A percentile compares a stretch with the other conserved stretches of the same genome.
phyloP scores from a whole-genome alignment of 2,797 vertebrate genomes.

The Hemibagrus guttatus region DNA sequence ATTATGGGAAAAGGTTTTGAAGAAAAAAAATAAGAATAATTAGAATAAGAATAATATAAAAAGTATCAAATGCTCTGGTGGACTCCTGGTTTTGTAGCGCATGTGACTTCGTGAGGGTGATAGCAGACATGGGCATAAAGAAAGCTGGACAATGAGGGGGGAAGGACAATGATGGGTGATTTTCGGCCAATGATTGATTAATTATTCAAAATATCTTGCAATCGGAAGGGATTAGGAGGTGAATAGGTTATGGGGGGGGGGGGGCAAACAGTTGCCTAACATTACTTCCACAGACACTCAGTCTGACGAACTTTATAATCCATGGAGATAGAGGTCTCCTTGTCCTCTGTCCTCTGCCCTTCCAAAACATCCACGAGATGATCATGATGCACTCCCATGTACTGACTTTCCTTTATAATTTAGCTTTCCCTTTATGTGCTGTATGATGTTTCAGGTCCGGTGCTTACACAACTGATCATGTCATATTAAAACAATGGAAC shows the following conservation, averaged over 20 bases:
- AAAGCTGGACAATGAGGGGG: conserved; percentile 80
- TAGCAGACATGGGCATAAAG: conserved; percentile 70
- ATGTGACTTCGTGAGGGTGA: conserved; percentile 79
- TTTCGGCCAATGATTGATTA: conserved; percentile 83
- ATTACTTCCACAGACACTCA: conserved; percentile 16
- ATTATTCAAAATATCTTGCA: conserved; percentile 82
- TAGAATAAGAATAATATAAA: conserved; percentile 78
- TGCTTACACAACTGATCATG: background rate
- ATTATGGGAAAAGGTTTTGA: conserved; percentile 87
- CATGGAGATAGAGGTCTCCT: conserved; percentile 32
- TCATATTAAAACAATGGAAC: background rate
- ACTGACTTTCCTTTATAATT: conserved; percentile 13
- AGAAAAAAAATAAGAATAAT: conserved; percentile 77
- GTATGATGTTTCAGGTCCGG: background rate
- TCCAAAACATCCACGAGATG: background rate
- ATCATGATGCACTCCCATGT: background rate
- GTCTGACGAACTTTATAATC: conserved; percentile 43
- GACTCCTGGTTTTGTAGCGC: conserved; percentile 80
- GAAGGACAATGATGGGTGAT: conserved; percentile 75
- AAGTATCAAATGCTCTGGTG: conserved; percentile 87
- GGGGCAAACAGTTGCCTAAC: background rate
- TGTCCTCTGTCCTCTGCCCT: conserved; percentile 1
- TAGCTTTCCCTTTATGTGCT: background rate
- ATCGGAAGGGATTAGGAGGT: conserved; percentile 40
- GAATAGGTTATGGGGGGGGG: conserved; percentile 23